These are phyloP conservation scores for Macaca mulatta DNA, from an alignment of 2,113 vertebrate genomes.

Conservation along the genomic window DNA sequence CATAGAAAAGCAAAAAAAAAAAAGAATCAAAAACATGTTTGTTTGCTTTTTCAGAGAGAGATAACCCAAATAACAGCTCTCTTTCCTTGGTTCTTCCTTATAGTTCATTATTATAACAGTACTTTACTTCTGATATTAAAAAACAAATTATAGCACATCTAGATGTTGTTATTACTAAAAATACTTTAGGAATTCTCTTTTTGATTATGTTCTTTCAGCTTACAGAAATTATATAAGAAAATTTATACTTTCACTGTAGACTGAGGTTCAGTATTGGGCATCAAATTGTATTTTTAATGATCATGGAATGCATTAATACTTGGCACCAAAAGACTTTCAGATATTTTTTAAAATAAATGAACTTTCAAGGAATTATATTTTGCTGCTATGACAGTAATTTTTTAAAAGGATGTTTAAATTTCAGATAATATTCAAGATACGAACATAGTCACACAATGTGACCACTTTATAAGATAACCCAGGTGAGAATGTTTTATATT, in stretches of 20 bases:
- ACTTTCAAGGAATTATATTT: neutral
- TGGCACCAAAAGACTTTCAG: neutral
- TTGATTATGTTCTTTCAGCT: neutral
- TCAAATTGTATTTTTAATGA: neutral
- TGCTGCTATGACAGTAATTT: neutral
- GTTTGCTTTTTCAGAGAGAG: neutral
- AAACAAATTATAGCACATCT: neutral
- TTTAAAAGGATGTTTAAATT: neutral
- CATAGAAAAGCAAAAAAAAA: constrained; percentile 68
- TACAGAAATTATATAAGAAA: neutral
- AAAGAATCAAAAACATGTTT: neutral
- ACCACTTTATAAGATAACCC: neutral
- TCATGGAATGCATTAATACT: neutral
- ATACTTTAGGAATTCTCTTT: neutral
- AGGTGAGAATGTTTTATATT: neutral
- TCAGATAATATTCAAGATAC: neutral
- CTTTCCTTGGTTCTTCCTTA: neutral
- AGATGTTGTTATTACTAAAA: neutral
- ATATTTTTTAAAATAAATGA: neutral
- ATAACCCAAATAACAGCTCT: neutral
- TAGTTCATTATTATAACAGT: neutral
- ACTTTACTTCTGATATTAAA: neutral
- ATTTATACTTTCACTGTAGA: neutral
- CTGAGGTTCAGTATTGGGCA: neutral
- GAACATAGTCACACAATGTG: neutral